Base-by-base conservation (phyloP, 1,140 invertebrate species). In the Muscidifurax raptorellus region DNA sequence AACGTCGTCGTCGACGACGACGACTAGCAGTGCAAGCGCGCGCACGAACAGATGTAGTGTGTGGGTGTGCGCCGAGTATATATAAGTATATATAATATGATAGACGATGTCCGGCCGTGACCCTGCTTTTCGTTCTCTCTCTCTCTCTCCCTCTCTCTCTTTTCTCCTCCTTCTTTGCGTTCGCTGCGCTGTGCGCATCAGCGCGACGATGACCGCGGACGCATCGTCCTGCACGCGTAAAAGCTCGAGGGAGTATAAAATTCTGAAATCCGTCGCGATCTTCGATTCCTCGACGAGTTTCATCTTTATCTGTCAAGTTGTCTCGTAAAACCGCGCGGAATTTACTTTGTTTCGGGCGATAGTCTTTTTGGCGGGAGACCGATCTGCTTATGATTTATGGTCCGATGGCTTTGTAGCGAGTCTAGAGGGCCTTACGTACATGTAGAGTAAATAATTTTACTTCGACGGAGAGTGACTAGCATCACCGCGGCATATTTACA, bases 41-140 rank as follows among this genome's bases (percentile, higher is more conserved):
- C 64, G 74, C 71, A 12, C 27, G 75, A 80, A 83, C 85, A 89
- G 85, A 90, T 89, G 90, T 89, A 89, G 89, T 87, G 47, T 40
- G 91, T 91, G 90, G 90, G 91, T 90, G 92, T 90, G 88, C 78
- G 86, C 84, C 87, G 87, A 27, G 40, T 7, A 86, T 87, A 22
- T 13, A n/a, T 44, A 36, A 12, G 87, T 88, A 78, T 74, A 80
- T 76, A 67, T 47, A n/a, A n/a, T n/a, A n/a, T 66, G 83, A n/a
- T 80, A 92, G 92, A 93, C 91, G 90, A 91, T 93, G 92, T 92
- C 91, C 92, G 91, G 91, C 92, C 92, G 86, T 93, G 92, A 93
- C 92, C 92, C 92, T 93, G 91, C 90, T 85, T 86, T 82, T 25
- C 66, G 30, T 40, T 67, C 52, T 79, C 44, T 77, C 66, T 69